Base-by-base conservation (phyloP, 2,888 invertebrate species). In the Steromphala cineraria region DNA sequence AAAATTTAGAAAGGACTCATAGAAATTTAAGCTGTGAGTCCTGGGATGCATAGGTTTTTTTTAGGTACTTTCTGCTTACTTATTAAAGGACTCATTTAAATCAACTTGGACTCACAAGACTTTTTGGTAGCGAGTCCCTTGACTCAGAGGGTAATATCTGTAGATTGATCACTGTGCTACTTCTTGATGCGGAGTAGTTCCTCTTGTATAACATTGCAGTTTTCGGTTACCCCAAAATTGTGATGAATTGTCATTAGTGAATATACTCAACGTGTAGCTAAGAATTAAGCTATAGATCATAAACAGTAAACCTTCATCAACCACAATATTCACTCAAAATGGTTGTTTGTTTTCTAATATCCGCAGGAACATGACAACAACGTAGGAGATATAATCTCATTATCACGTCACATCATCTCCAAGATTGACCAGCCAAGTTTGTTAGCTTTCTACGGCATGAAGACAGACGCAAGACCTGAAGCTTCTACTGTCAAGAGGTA, bases 401-500 rank as follows among this genome's bases (percentile, higher is more conserved):
- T 96, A 36, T 94, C 96, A 89, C 94, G 96, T 92, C 93, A 95
- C 92, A 96, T 97, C 21, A 94, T 97, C 77, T 94, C 94, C 10
- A 95, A 95, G 83, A 96, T 98, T 28, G 96, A 98, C 92, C 95
- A 96, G 86, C 96, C 96, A 24, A 95, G 96, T 85, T 93, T 99
- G 84, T 94, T 98, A 40, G 96, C 96, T 0, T 96, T 96, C 92
- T 95, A 96, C 84, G 98, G 98, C 4, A 95, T 97, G 89, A 98
- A 98, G 94, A 95, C 95, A 81, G 98, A 98, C 93, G 95, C 85
- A 15, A 85, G 91, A 78, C 94, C 95, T 0, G 98, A 98, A 92
- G 97, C 98, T 0, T 94, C 94, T 53, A 97, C 97, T 94, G 96
- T 97, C 83, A 98, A 97, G 94, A 95, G 95, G 96, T 96, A 92